Percentiles rank a stretch among this genome's conserved stretches.
Conservation (phyloP, 2,888 invertebrate genomes). For the Steromphala cineraria region DNA sequence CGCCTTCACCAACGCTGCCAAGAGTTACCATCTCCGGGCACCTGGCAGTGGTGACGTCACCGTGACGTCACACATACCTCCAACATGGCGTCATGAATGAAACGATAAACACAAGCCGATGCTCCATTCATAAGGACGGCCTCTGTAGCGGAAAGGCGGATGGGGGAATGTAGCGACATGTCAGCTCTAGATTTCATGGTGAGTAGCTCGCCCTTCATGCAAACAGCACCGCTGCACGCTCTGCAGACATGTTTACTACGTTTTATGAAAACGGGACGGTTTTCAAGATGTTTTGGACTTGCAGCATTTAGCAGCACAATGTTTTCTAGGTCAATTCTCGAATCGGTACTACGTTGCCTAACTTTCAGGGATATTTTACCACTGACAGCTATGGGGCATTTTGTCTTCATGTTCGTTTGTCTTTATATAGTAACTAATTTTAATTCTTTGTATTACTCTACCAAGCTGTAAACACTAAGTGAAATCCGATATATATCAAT, state of each 20-base stretch:
- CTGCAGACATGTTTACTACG: neutral
- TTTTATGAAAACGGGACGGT: neutral
- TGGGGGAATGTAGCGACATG: neutral
- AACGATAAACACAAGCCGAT: neutral
- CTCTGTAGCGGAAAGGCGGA: neutral
- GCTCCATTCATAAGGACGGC: neutral
- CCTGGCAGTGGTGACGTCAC: slow-evolving; percentile 16
- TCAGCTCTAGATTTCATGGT: neutral
- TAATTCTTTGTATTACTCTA: too few species aligned
- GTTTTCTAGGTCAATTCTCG: neutral
- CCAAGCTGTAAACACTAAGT: too few species aligned
- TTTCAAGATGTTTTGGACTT: too few species aligned
- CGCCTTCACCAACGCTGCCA: neutral
- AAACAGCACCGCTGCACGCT: neutral
- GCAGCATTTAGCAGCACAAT: too few species aligned
- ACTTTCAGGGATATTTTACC: too few species aligned
- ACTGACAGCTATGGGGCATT: too few species aligned
- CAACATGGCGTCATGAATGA: slow-evolving; percentile 20
- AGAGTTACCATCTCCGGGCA: neutral
- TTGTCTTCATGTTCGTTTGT: too few species aligned
- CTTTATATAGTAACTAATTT: too few species aligned
- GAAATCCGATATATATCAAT: too few species aligned
- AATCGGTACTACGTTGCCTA: too few species aligned
- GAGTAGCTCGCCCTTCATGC: neutral
- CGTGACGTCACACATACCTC: slow-evolving; percentile 15